Evolutionary conservation across 2,797 vertebrate species (phyloP).

Genomic region (Okamejei kenojei): DNA sequence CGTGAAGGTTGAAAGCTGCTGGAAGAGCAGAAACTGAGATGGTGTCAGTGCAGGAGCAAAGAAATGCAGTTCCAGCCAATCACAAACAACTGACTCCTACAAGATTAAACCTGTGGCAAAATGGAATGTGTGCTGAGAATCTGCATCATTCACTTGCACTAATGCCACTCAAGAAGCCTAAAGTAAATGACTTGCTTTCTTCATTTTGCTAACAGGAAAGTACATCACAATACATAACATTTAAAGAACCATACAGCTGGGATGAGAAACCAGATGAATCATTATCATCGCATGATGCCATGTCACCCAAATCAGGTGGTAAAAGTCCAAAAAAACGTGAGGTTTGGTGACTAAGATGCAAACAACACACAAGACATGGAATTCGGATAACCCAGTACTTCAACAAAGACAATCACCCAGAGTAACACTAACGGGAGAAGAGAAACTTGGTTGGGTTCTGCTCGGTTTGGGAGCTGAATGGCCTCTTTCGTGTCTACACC

Average conservation of each 20-base stretch:
- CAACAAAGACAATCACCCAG: background rate
- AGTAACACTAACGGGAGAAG: background rate
- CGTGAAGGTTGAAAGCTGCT: background rate
- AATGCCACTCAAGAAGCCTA: background rate
- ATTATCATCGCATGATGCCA: background rate
- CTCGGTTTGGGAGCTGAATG: background rate
- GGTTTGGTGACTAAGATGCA: background rate
- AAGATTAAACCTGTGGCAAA: background rate
- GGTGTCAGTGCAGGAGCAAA: background rate
- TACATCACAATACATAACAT: background rate
- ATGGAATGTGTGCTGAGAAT: background rate
- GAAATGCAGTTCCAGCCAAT: background rate
- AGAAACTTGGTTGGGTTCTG: background rate
- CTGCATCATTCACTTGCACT: background rate
- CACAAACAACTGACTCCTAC: background rate
- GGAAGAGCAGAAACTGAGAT: background rate
- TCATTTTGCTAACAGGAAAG: background rate
- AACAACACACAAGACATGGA: background rate
- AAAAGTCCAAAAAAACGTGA: background rate
- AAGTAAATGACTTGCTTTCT: background rate
- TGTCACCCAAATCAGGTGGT: background rate
- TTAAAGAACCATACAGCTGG: background rate
- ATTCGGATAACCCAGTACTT: background rate
- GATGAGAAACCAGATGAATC: background rate
- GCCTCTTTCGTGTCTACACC: background rate